Conservation (phyloP, 2,888 invertebrate genomes). For the Hipparchia semele region DNA sequence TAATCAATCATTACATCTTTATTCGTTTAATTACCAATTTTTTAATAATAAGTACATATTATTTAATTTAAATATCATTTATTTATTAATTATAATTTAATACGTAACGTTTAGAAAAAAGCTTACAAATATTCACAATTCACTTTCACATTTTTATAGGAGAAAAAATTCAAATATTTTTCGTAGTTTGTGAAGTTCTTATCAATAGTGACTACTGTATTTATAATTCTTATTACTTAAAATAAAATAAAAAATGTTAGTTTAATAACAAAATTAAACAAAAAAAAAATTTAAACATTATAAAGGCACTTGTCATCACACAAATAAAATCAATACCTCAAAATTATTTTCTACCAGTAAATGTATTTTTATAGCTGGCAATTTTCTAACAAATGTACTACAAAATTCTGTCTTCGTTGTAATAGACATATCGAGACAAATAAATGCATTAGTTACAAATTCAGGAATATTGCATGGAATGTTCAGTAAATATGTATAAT, state of each 20-base stretch:
- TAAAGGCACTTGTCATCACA: conserved; percentile 39
- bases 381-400: conserved; percentile 1
- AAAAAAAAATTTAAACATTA: conserved; percentile 11
- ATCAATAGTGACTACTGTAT: conserved; percentile 22
- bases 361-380: conserved; percentile 16
- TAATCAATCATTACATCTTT: background rate
- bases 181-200: conserved; percentile 15
- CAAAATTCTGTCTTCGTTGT: background rate
- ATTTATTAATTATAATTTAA: conserved; percentile 15
- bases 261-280: conserved; percentile 13
- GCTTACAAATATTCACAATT: conserved; percentile 14
- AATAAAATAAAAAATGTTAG: conserved; percentile 7
- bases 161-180: conserved; percentile 18
- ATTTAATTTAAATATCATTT: conserved; percentile 10
- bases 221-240: conserved; percentile 7
- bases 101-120: conserved; percentile 2
- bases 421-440: conserved; percentile 12
- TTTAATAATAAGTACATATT: conserved; percentile 5
- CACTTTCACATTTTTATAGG: background rate
- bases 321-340: conserved; percentile 19
- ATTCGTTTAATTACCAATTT: conserved; percentile 4
- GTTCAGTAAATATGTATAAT: conserved; percentile 23
- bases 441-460: conserved; percentile 21
- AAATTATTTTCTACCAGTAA: conserved; percentile 8
- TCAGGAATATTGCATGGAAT: conserved; percentile 22